These are phyloP conservation scores for Brachypodius melanocephalos DNA, from an alignment of 2,113 vertebrate species.

Conservation along the genomic window DNA sequence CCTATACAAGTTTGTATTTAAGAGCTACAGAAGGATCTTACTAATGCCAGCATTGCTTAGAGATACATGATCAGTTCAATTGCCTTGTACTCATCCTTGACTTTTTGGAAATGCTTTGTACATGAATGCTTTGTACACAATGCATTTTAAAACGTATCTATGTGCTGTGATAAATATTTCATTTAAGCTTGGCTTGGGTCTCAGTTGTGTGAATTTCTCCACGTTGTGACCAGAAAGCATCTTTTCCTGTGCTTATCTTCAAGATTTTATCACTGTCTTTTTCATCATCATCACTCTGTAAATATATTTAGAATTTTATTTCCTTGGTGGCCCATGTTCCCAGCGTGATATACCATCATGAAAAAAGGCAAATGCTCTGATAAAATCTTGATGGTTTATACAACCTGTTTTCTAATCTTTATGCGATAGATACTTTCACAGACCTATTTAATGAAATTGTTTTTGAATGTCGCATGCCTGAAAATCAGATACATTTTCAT, in stretches of 20 bases:
- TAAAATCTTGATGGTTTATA: background rate
- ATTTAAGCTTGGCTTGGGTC: background rate
- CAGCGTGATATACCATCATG: background rate
- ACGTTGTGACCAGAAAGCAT: background rate
- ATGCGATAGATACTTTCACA: background rate
- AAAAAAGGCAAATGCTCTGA: background rate
- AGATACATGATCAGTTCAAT: background rate
- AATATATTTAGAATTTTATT: constrained; percentile 5
- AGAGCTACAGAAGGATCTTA: background rate
- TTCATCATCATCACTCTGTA: background rate
- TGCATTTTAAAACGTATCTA: background rate
- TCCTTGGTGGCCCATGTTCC: background rate
- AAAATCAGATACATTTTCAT: background rate
- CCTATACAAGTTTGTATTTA: background rate
- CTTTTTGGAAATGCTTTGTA: background rate
- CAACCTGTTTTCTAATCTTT: background rate
- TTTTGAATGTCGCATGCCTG: background rate
- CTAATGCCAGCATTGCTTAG: background rate
- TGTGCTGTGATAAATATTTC: background rate
- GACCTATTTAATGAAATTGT: background rate
- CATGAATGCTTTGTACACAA: background rate
- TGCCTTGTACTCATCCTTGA: background rate
- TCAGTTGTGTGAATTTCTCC: background rate
- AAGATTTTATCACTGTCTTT: background rate
- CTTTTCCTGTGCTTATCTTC: background rate